Conservation (phyloP, 2,888 invertebrate genomes). For the Spodoptera exigua region DNA sequence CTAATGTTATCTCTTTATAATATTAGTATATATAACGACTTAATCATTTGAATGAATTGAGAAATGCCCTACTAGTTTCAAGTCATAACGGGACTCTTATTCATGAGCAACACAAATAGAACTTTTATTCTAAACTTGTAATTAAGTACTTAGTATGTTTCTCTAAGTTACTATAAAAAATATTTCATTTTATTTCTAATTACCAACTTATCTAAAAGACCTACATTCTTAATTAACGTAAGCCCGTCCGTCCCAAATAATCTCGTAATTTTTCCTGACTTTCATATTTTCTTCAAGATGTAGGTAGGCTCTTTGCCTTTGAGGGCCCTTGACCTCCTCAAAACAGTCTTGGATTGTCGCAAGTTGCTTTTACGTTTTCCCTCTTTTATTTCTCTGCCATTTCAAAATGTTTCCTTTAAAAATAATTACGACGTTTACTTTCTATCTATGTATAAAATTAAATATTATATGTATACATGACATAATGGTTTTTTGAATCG, state of each 20-base stretch:
- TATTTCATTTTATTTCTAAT: no score
- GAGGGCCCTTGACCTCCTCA: conserved; percentile 37
- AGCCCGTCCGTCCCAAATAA: neutral
- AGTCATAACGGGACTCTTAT: no score
- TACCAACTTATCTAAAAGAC: no score
- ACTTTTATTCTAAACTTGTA: no score
- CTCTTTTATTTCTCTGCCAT: conserved; percentile 36
- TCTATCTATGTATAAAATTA: neutral
- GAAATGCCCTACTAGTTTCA: no score
- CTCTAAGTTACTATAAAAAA: no score
- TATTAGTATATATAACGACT: no score
- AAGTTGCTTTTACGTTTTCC: conserved; percentile 24
- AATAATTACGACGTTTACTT: conserved; percentile 11
- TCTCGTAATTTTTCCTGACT: conserved; percentile 10
- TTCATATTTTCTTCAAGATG: conserved; percentile 14
- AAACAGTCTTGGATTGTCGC: conserved; percentile 24
- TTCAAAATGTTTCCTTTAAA: conserved; percentile 24
- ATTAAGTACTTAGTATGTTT: no score
- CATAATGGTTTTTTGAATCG: conserved; percentile 6
- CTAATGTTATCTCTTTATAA: no score
- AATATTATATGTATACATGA: neutral
- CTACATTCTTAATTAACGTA: no score
- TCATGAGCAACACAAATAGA: no score
- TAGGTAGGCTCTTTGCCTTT: conserved; percentile 15
- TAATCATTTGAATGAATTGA: no score